Evolutionary conservation across 2,888 invertebrate genomes (phyloP).

Genomic region (Noctua janthe): DNA sequence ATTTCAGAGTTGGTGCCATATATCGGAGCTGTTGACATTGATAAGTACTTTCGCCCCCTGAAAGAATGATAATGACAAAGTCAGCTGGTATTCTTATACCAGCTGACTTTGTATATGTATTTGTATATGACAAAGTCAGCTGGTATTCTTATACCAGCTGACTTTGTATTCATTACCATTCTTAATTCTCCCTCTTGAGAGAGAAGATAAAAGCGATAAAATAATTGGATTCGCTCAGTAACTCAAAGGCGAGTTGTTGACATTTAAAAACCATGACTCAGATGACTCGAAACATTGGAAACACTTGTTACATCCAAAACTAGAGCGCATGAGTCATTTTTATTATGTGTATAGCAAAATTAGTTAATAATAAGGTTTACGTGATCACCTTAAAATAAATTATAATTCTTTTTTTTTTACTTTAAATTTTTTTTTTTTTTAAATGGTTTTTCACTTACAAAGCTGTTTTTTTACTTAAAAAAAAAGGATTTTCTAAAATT

Average conservation of each 20-base stretch:
- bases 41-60: neutral
- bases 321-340: slow-evolving; percentile 11
- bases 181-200: too few species aligned
- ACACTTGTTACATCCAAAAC: slow-evolving; percentile 8
- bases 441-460: too few species aligned
- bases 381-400: neutral
- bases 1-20: neutral
- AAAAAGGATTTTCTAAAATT: too few species aligned
- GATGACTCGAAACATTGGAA: slow-evolving; percentile 1
- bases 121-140: neutral
- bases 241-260: neutral
- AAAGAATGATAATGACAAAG: neutral
- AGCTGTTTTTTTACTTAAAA: too few species aligned
- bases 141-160: too few species aligned
- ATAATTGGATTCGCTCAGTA: neutral
- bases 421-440: too few species aligned
- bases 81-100: too few species aligned
- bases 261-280: slow-evolving; percentile 38
- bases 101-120: too few species aligned
- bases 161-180: too few species aligned
- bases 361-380: neutral
- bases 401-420: too few species aligned
- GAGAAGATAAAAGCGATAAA: slow-evolving; percentile 6
- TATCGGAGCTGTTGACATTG: neutral
- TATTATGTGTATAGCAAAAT: neutral